A percentile compares a stretch with the other conserved stretches of the same genome.
phyloP scores from a whole-genome alignment of 2,888 invertebrate genomes.

The Mellilla xanthometata region DNA sequence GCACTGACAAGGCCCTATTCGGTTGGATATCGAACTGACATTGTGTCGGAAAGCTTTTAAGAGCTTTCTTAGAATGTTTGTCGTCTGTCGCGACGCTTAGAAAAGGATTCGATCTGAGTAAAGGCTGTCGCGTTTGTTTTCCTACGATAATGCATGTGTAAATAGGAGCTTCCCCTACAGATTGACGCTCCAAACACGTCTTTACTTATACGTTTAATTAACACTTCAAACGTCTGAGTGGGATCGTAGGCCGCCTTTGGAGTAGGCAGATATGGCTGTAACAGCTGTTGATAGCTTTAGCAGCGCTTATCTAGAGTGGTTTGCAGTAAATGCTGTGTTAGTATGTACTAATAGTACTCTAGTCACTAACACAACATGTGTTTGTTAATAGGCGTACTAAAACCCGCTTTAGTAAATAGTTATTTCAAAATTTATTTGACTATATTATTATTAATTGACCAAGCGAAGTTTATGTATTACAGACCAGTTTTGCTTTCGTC shows the following conservation, averaged over 20 bases:
- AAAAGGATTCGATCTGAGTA: slow-evolving; percentile 42
- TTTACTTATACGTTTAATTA: slow-evolving; percentile 64
- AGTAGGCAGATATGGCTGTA: slow-evolving; percentile 34
- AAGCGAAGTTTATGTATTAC: no score
- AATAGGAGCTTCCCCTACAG: slow-evolving; percentile 52
- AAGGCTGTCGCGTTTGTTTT: slow-evolving; percentile 63
- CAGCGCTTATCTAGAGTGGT: slow-evolving; percentile 45
- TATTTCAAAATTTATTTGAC: no score
- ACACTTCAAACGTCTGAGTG: slow-evolving; percentile 53
- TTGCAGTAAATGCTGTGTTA: slow-evolving; percentile 30
- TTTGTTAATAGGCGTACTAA: no score
- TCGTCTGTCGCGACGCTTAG: slow-evolving; percentile 45
- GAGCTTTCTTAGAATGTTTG: slow-evolving; percentile 47
- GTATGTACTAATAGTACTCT: no score
- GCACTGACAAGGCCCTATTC: slow-evolving; percentile 14
- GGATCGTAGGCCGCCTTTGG: slow-evolving; percentile 37
- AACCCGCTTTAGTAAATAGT: no score
- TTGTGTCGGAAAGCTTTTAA: slow-evolving; percentile 48
- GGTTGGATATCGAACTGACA: slow-evolving; percentile 14
- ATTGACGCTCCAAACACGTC: slow-evolving; percentile 42
- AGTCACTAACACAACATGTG: no score
- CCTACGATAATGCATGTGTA: slow-evolving; percentile 66
- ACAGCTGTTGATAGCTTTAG: slow-evolving; percentile 43
- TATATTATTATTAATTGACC: no score
- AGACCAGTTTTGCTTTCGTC: no score